These are phyloP conservation scores for Trematomus loennbergii DNA, from an alignment of 2,113 vertebrate species.

Conservation along the genomic window DNA sequence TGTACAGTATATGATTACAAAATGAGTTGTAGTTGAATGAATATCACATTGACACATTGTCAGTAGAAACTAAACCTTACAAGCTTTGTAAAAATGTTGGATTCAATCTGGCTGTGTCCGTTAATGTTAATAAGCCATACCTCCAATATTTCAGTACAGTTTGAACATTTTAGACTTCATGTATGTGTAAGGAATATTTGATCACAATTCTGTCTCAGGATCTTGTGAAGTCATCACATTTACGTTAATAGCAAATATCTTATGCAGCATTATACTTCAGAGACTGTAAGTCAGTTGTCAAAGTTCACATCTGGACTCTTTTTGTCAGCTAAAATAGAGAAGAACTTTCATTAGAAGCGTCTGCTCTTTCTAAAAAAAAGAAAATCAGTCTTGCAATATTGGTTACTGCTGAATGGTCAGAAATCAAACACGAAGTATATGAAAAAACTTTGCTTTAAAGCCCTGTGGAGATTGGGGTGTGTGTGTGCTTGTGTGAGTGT, in stretches of 20 bases:
- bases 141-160: neutral
- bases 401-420: slow-evolving; percentile 40
- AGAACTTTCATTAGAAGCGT: slow-evolving; percentile 29
- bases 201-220: neutral
- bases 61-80: neutral
- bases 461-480: neutral
- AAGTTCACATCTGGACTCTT: slow-evolving; percentile 1
- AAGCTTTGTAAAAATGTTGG: neutral
- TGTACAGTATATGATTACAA: neutral
- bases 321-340: slow-evolving; percentile 48
- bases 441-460: slow-evolving; percentile 15
- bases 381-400: slow-evolving; percentile 11
- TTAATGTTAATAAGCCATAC: neutral
- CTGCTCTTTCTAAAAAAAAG: slow-evolving; percentile 6
- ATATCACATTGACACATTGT: neutral
- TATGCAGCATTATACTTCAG: slow-evolving; percentile 19
- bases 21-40: no score
- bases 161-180: no score
- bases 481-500: neutral
- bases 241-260: neutral
- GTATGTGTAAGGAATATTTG: no score
- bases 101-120: neutral
- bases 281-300: neutral
- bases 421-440: slow-evolving; percentile 27
- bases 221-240: neutral